Percentiles rank a stretch among this genome's conserved stretches.
Conservation (phyloP, 2,888 invertebrate genomes). For the Tyria jacobaeae region DNA sequence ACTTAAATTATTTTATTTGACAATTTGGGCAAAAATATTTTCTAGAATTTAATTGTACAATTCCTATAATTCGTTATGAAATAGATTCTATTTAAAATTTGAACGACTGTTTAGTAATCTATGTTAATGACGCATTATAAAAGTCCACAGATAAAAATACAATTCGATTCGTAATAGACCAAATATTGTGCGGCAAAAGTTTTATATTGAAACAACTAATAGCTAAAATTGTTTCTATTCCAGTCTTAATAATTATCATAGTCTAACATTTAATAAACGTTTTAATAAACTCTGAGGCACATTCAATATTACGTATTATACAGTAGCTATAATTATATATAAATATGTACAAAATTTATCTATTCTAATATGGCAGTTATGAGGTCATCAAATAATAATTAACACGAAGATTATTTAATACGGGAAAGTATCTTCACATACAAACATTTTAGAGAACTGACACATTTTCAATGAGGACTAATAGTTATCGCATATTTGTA, state of each 20-base stretch:
- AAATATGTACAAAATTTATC: constrained; percentile 68
- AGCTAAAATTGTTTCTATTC: constrained; percentile 58
- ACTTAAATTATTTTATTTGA: constrained; percentile 2
- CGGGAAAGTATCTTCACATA: constrained; percentile 1
- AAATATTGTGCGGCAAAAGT: constrained; percentile 36
- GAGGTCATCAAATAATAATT: constrained; percentile 68
- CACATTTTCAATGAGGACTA: background rate
- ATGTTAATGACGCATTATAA: constrained; percentile 13
- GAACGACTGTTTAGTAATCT: constrained; percentile 7
- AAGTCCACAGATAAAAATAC: constrained; percentile 27
- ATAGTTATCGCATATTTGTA: constrained; percentile 39
- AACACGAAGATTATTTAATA: constrained; percentile 28
- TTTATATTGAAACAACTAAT: constrained; percentile 30
- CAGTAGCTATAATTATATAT: constrained; percentile 55
- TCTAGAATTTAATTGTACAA: constrained; percentile 7
- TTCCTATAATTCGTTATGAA: background rate
- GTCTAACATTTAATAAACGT: constrained; percentile 73
- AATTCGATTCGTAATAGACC: constrained; percentile 37
- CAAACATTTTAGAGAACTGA: background rate
- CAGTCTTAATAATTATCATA: constrained; percentile 69
- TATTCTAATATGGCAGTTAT: constrained; percentile 83
- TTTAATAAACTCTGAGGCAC: constrained; percentile 84
- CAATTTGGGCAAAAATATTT: constrained; percentile 2
- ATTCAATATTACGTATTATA: constrained; percentile 80
- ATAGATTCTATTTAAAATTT: constrained; percentile 10